Percentiles rank a stretch among this genome's conserved stretches.
phyloP scores from a whole-genome alignment of 2,797 vertebrate species.

The Rhodeus uyekii region DNA sequence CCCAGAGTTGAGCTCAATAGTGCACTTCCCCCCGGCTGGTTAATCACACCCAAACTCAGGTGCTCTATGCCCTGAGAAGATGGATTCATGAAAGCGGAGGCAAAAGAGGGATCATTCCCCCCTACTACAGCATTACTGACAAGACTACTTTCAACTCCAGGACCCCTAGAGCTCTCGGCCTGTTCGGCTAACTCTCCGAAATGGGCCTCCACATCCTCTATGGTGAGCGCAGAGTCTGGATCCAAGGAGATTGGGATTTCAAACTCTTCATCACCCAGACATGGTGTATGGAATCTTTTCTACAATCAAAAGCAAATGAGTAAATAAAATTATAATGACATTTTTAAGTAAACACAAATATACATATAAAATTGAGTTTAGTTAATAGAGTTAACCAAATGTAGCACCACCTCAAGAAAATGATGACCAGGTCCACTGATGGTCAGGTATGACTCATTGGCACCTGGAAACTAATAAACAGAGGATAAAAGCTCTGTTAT shows the following conservation, averaged over 20 bases:
- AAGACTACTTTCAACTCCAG: slow-evolving; percentile 49
- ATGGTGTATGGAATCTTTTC: slow-evolving; percentile 93
- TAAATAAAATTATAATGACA: background rate
- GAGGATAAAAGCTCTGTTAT: background rate
- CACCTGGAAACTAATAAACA: slow-evolving; percentile 84
- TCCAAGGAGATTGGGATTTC: slow-evolving; percentile 92
- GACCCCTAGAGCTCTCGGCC: slow-evolving; percentile 72
- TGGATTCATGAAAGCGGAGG: slow-evolving; percentile 75
- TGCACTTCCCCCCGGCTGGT: slow-evolving; percentile 70
- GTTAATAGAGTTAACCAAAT: background rate
- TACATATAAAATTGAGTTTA: background rate
- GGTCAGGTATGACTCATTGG: slow-evolving; percentile 88
- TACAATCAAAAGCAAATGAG: background rate
- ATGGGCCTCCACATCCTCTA: slow-evolving; percentile 88
- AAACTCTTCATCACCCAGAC: slow-evolving; percentile 92
- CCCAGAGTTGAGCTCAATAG: slow-evolving; percentile 74
- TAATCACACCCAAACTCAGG: slow-evolving; percentile 72
- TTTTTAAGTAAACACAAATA: background rate
- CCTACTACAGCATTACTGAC: slow-evolving; percentile 69
- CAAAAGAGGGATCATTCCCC: slow-evolving; percentile 78
- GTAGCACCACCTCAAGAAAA: slow-evolving; percentile 86
- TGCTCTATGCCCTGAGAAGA: slow-evolving; percentile 76
- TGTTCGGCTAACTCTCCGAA: slow-evolving; percentile 85
- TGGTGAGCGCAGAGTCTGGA: slow-evolving; percentile 85
- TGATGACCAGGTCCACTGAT: slow-evolving; percentile 86